Conservation (phyloP, 2,797 vertebrate species). For the Microctenopoma steveboyesi region DNA sequence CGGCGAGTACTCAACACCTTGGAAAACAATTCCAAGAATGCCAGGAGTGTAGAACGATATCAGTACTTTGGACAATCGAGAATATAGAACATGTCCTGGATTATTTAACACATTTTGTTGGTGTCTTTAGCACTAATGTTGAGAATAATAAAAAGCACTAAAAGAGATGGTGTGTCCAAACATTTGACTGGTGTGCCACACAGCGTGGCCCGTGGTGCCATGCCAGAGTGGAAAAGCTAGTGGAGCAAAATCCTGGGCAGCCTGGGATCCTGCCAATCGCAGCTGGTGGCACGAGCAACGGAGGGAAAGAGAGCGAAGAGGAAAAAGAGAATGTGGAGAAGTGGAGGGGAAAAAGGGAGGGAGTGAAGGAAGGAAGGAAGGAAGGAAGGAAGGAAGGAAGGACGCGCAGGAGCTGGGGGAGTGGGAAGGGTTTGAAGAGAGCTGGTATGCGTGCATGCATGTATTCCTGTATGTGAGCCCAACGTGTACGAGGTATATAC, state of each 20-base stretch:
- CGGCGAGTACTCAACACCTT: too few relatives aligned
- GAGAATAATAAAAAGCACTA: too few relatives aligned
- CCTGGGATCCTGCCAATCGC: conserved; percentile 69
- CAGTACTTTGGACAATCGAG: too few relatives aligned
- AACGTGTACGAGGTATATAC: conserved; percentile 17
- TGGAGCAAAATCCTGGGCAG: conserved; percentile 71
- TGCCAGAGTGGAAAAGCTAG: conserved; percentile 71
- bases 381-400: conserved; percentile 4
- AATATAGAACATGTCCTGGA: too few relatives aligned
- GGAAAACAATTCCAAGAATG: too few relatives aligned
- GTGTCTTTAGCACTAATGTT: too few relatives aligned
- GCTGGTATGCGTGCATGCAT: conserved; percentile 30
- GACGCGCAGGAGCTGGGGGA: conserved; percentile 25
- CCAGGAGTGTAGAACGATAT: too few relatives aligned
- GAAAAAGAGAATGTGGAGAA: conserved; percentile 42
- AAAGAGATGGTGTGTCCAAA: too few relatives aligned
- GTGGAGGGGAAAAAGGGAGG: conserved; percentile 8
- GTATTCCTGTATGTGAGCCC: conserved; percentile 9
- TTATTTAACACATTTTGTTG: too few relatives aligned
- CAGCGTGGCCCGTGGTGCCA: conserved; percentile 61
- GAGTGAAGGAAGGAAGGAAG: conserved; percentile 6
- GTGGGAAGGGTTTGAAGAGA: conserved; percentile 22
- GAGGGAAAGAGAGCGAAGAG: conserved; percentile 36
- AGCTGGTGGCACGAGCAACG: conserved; percentile 62
- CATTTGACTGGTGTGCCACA: conserved; percentile 1